Conservation (phyloP, 2,113 vertebrate genomes). For the Amphiprion ocellaris region DNA sequence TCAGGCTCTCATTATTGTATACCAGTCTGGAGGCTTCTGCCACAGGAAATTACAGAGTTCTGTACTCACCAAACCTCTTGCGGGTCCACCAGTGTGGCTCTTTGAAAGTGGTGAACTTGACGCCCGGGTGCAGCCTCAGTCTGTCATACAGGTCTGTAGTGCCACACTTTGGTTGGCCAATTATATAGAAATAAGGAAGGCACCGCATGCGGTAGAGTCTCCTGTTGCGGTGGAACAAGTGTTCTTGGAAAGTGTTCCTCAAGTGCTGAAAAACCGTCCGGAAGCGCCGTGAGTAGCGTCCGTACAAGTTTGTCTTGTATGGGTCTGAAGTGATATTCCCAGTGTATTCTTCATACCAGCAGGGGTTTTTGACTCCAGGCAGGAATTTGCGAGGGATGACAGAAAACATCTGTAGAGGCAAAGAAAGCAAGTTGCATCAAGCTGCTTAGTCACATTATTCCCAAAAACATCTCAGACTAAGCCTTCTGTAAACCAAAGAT, state of each 20-base stretch:
- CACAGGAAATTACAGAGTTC: not conserved
- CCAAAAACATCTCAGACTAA: conserved; percentile 22
- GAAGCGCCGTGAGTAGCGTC: conserved; percentile 91
- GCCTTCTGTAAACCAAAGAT: conserved; percentile 1
- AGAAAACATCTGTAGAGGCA: conserved; percentile 91
- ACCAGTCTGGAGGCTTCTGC: not conserved
- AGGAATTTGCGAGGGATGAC: conserved; percentile 92
- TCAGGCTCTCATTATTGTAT: conserved; percentile 38
- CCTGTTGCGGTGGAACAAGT: conserved; percentile 85
- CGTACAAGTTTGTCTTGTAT: conserved; percentile 92
- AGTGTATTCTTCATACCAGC: conserved; percentile 93
- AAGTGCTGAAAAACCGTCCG: conserved; percentile 90
- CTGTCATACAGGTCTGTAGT: conserved; percentile 96
- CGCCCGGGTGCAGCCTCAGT: conserved; percentile 91
- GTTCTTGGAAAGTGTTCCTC: conserved; percentile 90
- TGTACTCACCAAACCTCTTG: conserved; percentile 93
- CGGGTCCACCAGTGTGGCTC: conserved; percentile 99
- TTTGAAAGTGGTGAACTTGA: conserved; percentile 94
- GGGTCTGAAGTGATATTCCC: conserved; percentile 89
- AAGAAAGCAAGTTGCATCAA: conserved; percentile 44
- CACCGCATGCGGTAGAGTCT: conserved; percentile 91
- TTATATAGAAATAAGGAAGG: conserved; percentile 96
- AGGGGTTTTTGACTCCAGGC: conserved; percentile 91
- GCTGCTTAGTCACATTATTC: conserved; percentile 17
- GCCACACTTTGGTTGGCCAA: conserved; percentile 97